phyloP scores from a whole-genome alignment of 2,113 vertebrate species.

The Dipodomys spectabilis region DNA sequence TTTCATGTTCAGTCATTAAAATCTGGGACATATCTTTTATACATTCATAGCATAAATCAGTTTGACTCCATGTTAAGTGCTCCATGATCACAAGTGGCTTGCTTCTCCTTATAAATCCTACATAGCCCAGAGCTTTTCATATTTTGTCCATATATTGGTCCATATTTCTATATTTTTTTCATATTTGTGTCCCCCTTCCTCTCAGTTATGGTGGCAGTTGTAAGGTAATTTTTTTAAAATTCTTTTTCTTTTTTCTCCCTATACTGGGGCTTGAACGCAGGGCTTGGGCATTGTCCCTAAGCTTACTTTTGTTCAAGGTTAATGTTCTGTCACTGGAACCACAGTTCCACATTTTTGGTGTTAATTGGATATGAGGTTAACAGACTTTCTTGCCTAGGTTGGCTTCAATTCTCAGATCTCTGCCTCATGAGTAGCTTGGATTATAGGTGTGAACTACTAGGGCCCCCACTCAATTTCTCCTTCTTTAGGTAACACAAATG shows the following conservation, averaged over 20 bases:
- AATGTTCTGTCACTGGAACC: too few relatives aligned
- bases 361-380: neutral
- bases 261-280: too few relatives aligned
- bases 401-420: neutral
- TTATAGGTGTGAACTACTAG: neutral
- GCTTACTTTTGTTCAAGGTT: too few relatives aligned
- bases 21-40: neutral
- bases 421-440: neutral
- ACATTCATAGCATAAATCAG: neutral
- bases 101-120: neutral
- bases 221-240: neutral
- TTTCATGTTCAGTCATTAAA: slow-evolving; percentile 10
- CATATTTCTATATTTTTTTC: neutral
- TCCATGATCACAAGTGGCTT: neutral
- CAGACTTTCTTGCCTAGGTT: neutral
- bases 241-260: neutral
- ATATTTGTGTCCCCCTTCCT: neutral
- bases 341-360: too few relatives aligned
- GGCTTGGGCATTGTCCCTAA: too few relatives aligned
- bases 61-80: neutral
- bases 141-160: neutral
- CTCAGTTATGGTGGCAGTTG: neutral
- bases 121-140: neutral
- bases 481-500: neutral
- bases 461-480: neutral